Conservation (phyloP, 2,888 invertebrate genomes). For the Dryobota labecula region DNA sequence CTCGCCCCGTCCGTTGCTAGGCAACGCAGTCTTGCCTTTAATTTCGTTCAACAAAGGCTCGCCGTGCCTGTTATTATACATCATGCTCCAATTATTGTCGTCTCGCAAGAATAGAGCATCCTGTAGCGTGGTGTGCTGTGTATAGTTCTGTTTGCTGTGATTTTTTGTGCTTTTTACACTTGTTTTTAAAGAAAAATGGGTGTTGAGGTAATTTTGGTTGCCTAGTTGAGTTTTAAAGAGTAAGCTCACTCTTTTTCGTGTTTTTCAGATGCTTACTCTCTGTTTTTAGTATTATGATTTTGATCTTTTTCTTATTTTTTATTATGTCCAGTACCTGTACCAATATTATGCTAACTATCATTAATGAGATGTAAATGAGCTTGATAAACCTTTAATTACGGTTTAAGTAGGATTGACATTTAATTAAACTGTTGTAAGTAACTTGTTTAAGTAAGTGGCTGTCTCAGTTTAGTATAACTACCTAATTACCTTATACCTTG, state of each 20-base stretch:
- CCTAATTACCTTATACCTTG: too few relatives aligned
- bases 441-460: neutral
- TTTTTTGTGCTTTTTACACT: slow-evolving; percentile 16
- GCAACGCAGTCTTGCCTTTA: slow-evolving; percentile 75
- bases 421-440: slow-evolving; percentile 11
- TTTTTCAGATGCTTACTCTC: too few relatives aligned
- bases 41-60: slow-evolving; percentile 78
- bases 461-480: neutral
- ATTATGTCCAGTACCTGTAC: neutral
- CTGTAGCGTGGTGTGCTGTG: slow-evolving; percentile 55
- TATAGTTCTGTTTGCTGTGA: slow-evolving; percentile 40
- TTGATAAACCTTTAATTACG: neutral
- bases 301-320: neutral
- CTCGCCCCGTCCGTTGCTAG: slow-evolving; percentile 67
- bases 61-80: slow-evolving; percentile 76
- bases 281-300: neutral
- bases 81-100: slow-evolving; percentile 81
- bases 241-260: neutral
- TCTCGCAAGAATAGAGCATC: slow-evolving; percentile 71
- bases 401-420: neutral
- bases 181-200: neutral
- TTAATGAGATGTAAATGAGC: neutral
- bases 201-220: slow-evolving; percentile 4
- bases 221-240: neutral
- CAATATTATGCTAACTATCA: neutral